A percentile compares a stretch with the other conserved stretches of the same genome.
Evolutionary conservation across 1,140 invertebrate genomes (phyloP).

Genomic region (Heliconius hermathena): DNA sequence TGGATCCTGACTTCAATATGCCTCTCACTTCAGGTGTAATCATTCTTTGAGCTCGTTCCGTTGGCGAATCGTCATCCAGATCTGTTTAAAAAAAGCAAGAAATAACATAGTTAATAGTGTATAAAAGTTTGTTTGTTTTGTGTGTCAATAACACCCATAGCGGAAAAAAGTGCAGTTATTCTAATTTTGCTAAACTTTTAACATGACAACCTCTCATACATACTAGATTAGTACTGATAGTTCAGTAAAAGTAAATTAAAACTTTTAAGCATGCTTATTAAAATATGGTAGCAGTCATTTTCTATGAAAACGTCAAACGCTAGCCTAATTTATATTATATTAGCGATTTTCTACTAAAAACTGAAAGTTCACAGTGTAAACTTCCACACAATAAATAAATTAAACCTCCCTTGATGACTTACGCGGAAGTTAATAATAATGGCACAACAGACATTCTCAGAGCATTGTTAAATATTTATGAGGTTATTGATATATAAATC

Average conservation of each 20-base stretch:
- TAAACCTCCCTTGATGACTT: background rate
- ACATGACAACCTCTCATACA: background rate
- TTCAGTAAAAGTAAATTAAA: background rate
- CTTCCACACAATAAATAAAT: background rate
- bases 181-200: background rate
- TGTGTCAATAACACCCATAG: background rate
- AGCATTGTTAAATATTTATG: too few species aligned
- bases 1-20: conserved; percentile 81
- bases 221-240: background rate
- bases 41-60: conserved; percentile 78
- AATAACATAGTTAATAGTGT: background rate
- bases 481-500: background rate
- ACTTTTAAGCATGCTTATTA: conserved; percentile 1
- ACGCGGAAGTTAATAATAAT: background rate
- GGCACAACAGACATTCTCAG: too few species aligned
- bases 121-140: background rate
- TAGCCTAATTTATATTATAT: background rate
- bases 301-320: background rate
- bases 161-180: background rate
- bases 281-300: background rate
- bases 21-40: conserved; percentile 79
- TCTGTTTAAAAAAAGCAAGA: conserved; percentile 46
- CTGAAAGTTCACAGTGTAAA: too few species aligned
- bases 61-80: conserved; percentile 70
- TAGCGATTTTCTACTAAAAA: too few species aligned